Conservation (phyloP, 2,113 vertebrate species). For the Galemys pyrenaicus region DNA sequence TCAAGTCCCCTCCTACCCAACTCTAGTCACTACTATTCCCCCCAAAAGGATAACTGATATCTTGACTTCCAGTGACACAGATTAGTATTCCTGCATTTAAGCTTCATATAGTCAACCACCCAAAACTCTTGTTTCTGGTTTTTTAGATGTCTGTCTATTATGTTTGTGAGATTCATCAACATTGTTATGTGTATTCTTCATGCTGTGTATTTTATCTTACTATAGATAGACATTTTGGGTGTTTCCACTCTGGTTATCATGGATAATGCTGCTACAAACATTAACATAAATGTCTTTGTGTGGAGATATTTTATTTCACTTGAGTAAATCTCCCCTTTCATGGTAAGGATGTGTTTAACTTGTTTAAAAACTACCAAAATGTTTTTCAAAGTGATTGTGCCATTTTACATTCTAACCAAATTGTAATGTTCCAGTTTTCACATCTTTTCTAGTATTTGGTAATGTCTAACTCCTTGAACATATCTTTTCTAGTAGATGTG, state of each 20-base stretch:
- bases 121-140: neutral
- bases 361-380: neutral
- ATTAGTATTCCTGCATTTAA: neutral
- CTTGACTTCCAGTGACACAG: neutral
- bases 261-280: neutral
- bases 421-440: neutral
- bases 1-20: too few species aligned
- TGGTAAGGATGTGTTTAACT: neutral
- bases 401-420: neutral
- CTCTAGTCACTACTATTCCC: neutral
- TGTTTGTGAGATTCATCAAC: neutral
- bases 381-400: neutral
- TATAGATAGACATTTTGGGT: fast-evolving
- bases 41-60: neutral
- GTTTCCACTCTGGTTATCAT: neutral
- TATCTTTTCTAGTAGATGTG: neutral
- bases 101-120: neutral
- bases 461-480: neutral
- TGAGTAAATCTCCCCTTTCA: neutral
- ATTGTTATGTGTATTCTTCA: neutral
- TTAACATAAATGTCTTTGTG: neutral
- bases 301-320: neutral
- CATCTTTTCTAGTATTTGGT: neutral
- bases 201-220: neutral
- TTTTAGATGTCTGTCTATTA: neutral